A percentile compares a stretch with the other conserved stretches of the same genome.
These are phyloP conservation scores for Proteles cristata DNA, from an alignment of 2,113 vertebrate genomes.

Conservation along the genomic window DNA sequence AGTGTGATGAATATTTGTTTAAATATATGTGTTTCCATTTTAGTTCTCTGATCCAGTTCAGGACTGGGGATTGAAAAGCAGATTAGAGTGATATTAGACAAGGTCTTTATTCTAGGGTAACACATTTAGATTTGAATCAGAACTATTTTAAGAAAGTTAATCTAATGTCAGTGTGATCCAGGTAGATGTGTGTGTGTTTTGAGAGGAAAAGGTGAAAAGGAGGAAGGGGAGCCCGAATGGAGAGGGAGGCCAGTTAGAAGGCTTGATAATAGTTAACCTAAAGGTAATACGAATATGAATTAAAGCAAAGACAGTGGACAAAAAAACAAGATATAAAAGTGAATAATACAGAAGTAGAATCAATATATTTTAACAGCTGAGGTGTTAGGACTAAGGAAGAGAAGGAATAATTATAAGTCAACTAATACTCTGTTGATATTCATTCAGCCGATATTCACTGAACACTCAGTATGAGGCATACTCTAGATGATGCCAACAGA, in stretches of 20 bases:
- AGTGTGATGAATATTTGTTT: background rate
- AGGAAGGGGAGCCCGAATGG: background rate
- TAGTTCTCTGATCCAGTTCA: slow-evolving; percentile 3
- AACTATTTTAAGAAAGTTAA: background rate
- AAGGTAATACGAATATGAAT: background rate
- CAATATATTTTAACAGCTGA: background rate
- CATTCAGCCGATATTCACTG: background rate
- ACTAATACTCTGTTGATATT: background rate
- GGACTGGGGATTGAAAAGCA: background rate
- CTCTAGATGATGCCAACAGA: background rate
- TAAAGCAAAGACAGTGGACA: background rate
- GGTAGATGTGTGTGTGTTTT: background rate
- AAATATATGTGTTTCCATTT: background rate
- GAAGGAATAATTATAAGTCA: background rate
- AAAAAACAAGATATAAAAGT: background rate
- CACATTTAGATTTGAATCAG: background rate
- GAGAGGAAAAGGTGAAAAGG: background rate
- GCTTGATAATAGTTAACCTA: background rate
- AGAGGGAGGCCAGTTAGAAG: background rate
- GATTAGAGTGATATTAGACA: background rate
- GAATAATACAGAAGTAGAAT: background rate
- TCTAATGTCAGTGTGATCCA: background rate
- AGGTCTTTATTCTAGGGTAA: background rate
- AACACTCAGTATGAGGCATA: background rate
- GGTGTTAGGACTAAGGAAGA: background rate